A percentile compares a stretch with the other conserved stretches of the same genome.
These are phyloP conservation scores for Carcharodon carcharias DNA, from an alignment of 2,797 vertebrate species.

Conservation along the genomic window DNA sequence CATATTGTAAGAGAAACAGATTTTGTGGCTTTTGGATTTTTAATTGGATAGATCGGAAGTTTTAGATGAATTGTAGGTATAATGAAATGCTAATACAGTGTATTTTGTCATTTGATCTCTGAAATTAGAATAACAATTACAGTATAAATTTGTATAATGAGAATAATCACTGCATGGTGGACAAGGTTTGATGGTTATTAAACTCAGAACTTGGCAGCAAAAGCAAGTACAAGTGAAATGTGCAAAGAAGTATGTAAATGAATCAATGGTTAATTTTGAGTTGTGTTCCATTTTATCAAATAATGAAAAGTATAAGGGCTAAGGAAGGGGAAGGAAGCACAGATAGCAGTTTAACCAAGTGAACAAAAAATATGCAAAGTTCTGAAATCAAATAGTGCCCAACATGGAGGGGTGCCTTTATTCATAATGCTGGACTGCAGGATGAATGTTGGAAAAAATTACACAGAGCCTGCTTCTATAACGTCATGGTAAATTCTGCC, in stretches of 20 bases:
- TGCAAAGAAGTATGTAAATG: slow-evolving; percentile 36
- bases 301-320: slow-evolving; percentile 21
- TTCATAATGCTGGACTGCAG: slow-evolving; percentile 38
- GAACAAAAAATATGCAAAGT: slow-evolving; percentile 37
- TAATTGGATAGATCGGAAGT: slow-evolving; percentile 36
- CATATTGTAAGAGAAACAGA: slow-evolving; percentile 31
- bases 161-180: slow-evolving; percentile 37
- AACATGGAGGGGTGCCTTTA: slow-evolving; percentile 39
- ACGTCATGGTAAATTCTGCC: slow-evolving; percentile 60
- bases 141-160: slow-evolving; percentile 38
- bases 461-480: slow-evolving; percentile 55
- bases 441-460: slow-evolving; percentile 43
- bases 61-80: slow-evolving; percentile 32
- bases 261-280: slow-evolving; percentile 33
- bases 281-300: slow-evolving; percentile 25
- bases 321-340: background rate
- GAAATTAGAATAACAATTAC: slow-evolving; percentile 38
- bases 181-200: slow-evolving; percentile 34
- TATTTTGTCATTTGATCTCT: slow-evolving; percentile 37
- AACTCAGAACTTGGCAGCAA: slow-evolving; percentile 34
- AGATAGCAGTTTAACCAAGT: slow-evolving; percentile 29
- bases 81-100: slow-evolving; percentile 36
- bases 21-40: slow-evolving; percentile 28
- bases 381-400: slow-evolving; percentile 29
- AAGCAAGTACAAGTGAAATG: slow-evolving; percentile 32